These are phyloP conservation scores for Caenorhabditis panamensis DNA, from an alignment of 2,888 invertebrate genomes.

Conservation along the genomic window DNA sequence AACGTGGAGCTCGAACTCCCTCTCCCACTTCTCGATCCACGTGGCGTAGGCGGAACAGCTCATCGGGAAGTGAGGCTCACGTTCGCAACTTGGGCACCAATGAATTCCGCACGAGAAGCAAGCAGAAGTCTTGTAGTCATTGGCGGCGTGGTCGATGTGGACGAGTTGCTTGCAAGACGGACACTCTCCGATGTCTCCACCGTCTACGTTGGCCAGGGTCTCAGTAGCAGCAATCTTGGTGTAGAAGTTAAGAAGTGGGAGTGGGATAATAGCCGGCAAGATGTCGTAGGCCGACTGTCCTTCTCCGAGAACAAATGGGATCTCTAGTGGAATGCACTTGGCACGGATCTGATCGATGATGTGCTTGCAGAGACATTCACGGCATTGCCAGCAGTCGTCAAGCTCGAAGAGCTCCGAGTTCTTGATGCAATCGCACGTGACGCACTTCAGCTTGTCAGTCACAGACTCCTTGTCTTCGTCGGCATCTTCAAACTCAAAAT, in stretches of 20 bases:
- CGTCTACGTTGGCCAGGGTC: conserved; percentile 40
- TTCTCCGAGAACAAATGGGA: conserved; percentile 62
- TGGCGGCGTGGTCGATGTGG: conserved; percentile 45
- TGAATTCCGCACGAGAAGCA: conserved; percentile 66
- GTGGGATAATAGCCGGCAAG: conserved; percentile 65
- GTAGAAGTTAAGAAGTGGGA: conserved; percentile 67
- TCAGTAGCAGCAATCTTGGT: conserved; percentile 63
- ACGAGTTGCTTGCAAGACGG: conserved; percentile 65
- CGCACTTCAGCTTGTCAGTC: conserved; percentile 55
- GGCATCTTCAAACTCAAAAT: conserved; percentile 50
- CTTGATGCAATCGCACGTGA: conserved; percentile 53
- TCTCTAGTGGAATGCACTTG: conserved; percentile 60
- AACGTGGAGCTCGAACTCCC: conserved; percentile 61
- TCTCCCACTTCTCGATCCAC: conserved; percentile 69
- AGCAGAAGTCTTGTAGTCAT: conserved; percentile 39
- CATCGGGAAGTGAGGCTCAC: conserved; percentile 74
- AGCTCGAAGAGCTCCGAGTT: conserved; percentile 69
- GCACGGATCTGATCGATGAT: conserved; percentile 61
- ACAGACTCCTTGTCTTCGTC: conserved; percentile 21
- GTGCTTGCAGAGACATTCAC: conserved; percentile 60
- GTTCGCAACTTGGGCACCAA: conserved; percentile 69
- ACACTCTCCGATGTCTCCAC: conserved; percentile 62
- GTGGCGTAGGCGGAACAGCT: conserved; percentile 60
- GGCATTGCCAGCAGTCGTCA: conserved; percentile 72
- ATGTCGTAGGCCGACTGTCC: conserved; percentile 63